Evolutionary conservation across 1,140 invertebrate genomes (phyloP).

Genomic region (Drosophila miranda): DNA sequence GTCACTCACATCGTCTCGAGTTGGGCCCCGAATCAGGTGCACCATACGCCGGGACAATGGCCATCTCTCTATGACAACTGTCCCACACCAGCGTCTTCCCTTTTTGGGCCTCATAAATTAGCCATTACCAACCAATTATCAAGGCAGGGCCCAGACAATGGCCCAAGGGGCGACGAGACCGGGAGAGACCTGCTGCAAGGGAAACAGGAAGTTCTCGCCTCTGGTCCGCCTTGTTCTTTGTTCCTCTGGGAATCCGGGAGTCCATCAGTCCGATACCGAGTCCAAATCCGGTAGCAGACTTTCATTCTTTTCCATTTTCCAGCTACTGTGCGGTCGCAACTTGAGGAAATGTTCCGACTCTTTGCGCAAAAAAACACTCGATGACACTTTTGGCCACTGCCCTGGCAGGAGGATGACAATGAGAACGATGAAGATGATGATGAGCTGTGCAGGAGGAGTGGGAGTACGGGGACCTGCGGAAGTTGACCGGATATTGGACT

Average conservation of each 20-base stretch:
- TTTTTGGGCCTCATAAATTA: conserved; percentile 56
- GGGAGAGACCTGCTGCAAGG: conserved; percentile 7
- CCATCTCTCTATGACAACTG: no score
- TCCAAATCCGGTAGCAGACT: conserved; percentile 34
- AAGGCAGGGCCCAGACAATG: conserved; percentile 20
- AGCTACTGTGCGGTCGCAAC: conserved; percentile 27
- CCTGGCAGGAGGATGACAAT: neutral
- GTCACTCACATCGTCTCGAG: conserved; percentile 53
- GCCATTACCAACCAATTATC: conserved; percentile 72
- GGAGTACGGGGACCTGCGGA: conserved; percentile 30
- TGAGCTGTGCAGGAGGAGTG: no score
- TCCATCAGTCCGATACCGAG: conserved; percentile 1
- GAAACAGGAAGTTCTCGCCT: conserved; percentile 48
- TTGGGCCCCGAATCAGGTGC: conserved; percentile 55
- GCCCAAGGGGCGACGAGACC: conserved; percentile 17
- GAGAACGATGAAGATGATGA: neutral
- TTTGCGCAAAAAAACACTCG: conserved; percentile 49
- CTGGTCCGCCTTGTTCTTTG: conserved; percentile 20
- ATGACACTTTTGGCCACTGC: conserved; percentile 15
- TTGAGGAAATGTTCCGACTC: conserved; percentile 22
- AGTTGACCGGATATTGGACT: conserved; percentile 51
- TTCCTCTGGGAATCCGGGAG: conserved; percentile 7
- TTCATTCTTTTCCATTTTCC: conserved; percentile 4
- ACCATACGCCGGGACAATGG: neutral
- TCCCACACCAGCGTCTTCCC: neutral